A percentile compares a stretch with the other conserved stretches of the same genome.
These are phyloP conservation scores for Drosophila pseudotalamancana DNA, from an alignment of 2,888 invertebrate species.

Conservation along the genomic window DNA sequence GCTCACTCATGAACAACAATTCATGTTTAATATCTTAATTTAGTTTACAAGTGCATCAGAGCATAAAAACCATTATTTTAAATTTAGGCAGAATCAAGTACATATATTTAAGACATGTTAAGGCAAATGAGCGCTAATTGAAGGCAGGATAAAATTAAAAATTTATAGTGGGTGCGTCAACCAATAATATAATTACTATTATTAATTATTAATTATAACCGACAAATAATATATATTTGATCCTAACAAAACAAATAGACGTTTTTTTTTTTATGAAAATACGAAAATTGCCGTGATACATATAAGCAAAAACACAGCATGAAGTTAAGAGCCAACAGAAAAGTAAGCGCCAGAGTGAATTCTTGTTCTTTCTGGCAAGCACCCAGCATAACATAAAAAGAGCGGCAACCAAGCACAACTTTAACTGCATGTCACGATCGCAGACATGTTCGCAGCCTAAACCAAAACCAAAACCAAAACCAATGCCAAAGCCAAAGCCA, in stretches of 20 bases:
- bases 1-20: too few species aligned
- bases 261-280: neutral
- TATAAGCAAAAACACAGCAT: neutral
- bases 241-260: neutral
- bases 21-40: too few species aligned
- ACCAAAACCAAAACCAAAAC: neutral
- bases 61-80: too few species aligned
- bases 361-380: conserved; percentile 23
- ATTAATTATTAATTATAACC: too few species aligned
- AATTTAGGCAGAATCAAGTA: too few species aligned
- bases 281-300: neutral
- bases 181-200: too few species aligned
- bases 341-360: conserved; percentile 3
- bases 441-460: conserved; percentile 21
- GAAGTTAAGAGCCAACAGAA: neutral
- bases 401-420: conserved; percentile 47
- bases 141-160: too few species aligned
- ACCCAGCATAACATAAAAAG: conserved; percentile 13
- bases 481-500: neutral
- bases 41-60: too few species aligned
- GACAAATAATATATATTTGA: too few species aligned
- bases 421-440: conserved; percentile 51
- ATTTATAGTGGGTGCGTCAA: too few species aligned
- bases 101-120: too few species aligned
- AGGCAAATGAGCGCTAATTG: too few species aligned